Evolutionary conservation across 2,888 invertebrate species (phyloP), one percentile per base, ranked within the genome.

Genomic region (Hirtodrosophila cameraria): DNA sequence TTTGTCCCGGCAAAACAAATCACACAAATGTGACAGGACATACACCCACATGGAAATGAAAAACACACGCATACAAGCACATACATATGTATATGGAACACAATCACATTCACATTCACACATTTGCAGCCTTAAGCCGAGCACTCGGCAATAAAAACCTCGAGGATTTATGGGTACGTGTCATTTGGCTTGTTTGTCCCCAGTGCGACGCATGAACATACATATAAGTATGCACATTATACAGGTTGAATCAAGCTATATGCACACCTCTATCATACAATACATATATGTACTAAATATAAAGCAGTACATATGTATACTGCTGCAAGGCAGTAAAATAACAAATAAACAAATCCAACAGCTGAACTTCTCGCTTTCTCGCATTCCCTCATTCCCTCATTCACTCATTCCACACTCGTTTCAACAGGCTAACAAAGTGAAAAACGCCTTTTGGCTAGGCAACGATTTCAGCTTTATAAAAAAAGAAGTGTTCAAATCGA

Each of bases 141-240:
- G 52, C 74, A 70, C 82, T 75, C 58, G 71, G 67, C 75, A 67
- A 85, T 85, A 85, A 85, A 23, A 79, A 79, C 43, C 71, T 46
- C 42, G 69, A 58, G 83, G 75, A 80, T 80, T 80, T 80, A 80
- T 80, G 75, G 63, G 52, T 75, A 86, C 79, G 79, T 80, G 79
- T 80, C 83, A 85, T 80, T 80, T 72, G 65, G 61, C 76, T 66
- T 79, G 86, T 85, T 80, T 80, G 79, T 82, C 33, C 55, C 55
- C 25, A 25, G 57, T 41, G 28, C 25, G 42, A 38, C 45, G 27
- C 68, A 35, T 52, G 53, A 35, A 52, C 42, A 35, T 15, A 42
- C 54, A 52, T 43, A 46, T 45, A 46, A 49, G 39, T 53, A 49
- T 39, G 42, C 39, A 33, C 50, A 66, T 48, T 60, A 27, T 66